Percentiles rank a stretch among this genome's conserved stretches.
Conservation (phyloP, 2,888 invertebrate species). For the Papilio protenor region DNA sequence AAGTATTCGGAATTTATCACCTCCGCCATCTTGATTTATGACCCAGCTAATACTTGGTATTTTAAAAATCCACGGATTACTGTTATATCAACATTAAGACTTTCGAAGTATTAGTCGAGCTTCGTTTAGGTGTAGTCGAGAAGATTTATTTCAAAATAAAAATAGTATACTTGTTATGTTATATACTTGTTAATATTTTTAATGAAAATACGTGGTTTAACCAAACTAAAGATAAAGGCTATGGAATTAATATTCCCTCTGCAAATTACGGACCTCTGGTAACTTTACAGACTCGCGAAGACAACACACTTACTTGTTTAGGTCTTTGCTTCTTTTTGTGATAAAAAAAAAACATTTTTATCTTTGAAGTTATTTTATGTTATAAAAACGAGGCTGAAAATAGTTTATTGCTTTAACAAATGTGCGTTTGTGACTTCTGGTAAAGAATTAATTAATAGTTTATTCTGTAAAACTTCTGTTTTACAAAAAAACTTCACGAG, state of each 20-base stretch:
- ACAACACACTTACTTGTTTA: too few relatives aligned
- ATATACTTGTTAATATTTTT: too few relatives aligned
- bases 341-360: too few relatives aligned
- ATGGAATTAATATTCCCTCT: neutral
- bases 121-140: neutral
- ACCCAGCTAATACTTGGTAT: conserved; percentile 1
- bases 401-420: neutral
- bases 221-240: too few relatives aligned
- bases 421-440: neutral
- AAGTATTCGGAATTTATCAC: conserved; percentile 24
- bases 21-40: conserved; percentile 7
- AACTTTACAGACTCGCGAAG: too few relatives aligned
- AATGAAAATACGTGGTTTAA: neutral
- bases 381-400: too few relatives aligned
- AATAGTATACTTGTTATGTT: too few relatives aligned
- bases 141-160: neutral
- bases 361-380: too few relatives aligned
- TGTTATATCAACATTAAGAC: neutral
- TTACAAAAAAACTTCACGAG: neutral
- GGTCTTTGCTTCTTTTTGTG: too few relatives aligned
- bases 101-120: neutral
- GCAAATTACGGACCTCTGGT: neutral
- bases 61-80: conserved; percentile 17
- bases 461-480: conserved; percentile 6
- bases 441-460: neutral